Base-by-base conservation (phyloP, 1,140 invertebrate genomes). In the Apis cerana region DNA sequence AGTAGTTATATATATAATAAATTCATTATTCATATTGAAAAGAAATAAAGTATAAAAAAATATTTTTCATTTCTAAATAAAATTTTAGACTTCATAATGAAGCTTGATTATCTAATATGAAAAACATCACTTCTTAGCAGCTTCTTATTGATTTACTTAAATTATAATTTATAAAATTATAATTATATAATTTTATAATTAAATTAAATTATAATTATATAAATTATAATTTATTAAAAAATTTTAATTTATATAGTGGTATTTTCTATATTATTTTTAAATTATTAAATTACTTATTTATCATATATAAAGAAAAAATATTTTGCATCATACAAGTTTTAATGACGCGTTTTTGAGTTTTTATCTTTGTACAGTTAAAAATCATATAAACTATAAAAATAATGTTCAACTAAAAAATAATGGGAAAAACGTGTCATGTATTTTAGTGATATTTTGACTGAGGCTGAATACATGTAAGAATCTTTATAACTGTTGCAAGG, bases 381-480 rank as follows among this genome's bases (percentile, higher is more conserved):
- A 43, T 72, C 23, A 65, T 56, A 17, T 19, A 11, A n/a, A 67
- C 15, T 54, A 52, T 48, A 27, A 50, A 67, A 62, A 17, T 17
- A 52, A 33, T 7, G 15, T 62, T 77, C 23, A 23, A 50, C 62
- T 70, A 23, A 33, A 64, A 56, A 0, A 54, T 68, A 61, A 59
- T 70, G 50, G 33, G 15, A 77, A 48, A 67, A 43, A n/a, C n/a
- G 19, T 67, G 27, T n/a, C 64, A 82, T 70, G n/a, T 78, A 64
- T 21, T 82, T 71, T 33, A 71, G 67, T 65, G 33, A 78, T 80
- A 70, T 62, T 75, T 76, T 85, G 70, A 84, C 71, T 80, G 84
- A 85, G 84, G 82, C 82, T 85, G 58, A 85, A 61, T 85, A 71
- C 48, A 33, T 62, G 19, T 65, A 75, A 84, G 75, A 62, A 78